Conservation (phyloP, 2,797 vertebrate genomes). For the Cossypha polioptera region DNA sequence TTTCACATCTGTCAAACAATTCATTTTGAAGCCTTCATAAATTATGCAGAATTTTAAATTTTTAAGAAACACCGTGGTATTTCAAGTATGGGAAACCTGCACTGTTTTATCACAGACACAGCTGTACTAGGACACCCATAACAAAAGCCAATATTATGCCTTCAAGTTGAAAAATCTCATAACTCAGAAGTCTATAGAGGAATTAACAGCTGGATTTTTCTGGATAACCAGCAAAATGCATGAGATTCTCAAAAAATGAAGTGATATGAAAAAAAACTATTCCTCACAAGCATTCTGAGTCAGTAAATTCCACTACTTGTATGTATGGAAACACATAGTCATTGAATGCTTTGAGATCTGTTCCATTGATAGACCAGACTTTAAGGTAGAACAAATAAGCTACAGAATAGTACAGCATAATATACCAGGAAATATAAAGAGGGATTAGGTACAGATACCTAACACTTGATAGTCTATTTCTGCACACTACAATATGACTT, state of each 20-base stretch:
- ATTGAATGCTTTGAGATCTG: background rate
- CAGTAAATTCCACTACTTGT: background rate
- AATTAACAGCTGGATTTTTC: background rate
- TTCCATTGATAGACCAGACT: background rate
- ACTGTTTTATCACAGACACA: background rate
- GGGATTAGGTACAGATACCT: background rate
- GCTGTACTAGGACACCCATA: background rate
- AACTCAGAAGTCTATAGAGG: background rate
- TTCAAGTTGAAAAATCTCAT: background rate
- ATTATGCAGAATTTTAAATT: background rate
- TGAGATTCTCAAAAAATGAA: background rate
- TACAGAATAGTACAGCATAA: background rate
- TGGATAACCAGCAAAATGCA: background rate
- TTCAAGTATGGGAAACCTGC: background rate
- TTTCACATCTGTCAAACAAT: background rate
- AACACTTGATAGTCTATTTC: background rate
- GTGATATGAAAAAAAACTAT: background rate
- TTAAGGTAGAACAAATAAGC: background rate
- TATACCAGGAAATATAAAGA: background rate
- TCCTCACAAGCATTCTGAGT: background rate
- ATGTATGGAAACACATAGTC: background rate
- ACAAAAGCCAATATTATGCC: background rate
- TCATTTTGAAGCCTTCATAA: background rate
- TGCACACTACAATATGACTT: background rate
- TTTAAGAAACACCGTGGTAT: background rate